These are phyloP conservation scores for Leptinotarsa tumamoca DNA, from an alignment of 2,888 invertebrate species.

Conservation along the genomic window DNA sequence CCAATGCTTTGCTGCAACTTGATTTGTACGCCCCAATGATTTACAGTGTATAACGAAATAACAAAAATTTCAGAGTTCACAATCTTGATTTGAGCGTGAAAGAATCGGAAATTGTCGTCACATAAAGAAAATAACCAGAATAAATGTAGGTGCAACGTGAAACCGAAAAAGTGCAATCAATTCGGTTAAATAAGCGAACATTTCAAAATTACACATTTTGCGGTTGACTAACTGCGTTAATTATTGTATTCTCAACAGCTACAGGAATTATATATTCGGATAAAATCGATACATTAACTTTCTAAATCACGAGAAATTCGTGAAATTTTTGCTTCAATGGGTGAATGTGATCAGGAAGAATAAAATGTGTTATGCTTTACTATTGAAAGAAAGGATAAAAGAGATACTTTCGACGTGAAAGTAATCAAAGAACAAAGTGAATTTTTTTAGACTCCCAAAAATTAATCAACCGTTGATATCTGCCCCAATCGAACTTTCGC, in stretches of 20 bases:
- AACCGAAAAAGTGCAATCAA: slow-evolving; percentile 13
- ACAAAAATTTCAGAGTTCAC: not conserved
- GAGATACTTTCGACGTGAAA: slow-evolving; percentile 12
- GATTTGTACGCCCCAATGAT: not conserved
- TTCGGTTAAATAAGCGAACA: not conserved
- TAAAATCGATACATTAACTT: slow-evolving; percentile 19
- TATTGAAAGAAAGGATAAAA: slow-evolving; percentile 1
- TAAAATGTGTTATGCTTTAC: not conserved
- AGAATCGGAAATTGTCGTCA: not conserved
- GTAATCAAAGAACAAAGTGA: not conserved
- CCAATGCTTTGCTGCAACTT: not conserved
- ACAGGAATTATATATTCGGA: slow-evolving; percentile 19
- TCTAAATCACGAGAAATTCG: slow-evolving; percentile 15
- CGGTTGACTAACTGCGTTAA: slow-evolving; percentile 17
- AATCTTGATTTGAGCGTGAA: not conserved
- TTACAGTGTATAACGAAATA: not conserved
- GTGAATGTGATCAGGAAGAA: slow-evolving; percentile 12
- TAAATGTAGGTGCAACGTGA: not conserved
- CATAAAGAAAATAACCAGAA: not conserved
- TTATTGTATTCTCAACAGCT: slow-evolving; percentile 11
- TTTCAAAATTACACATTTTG: slow-evolving; percentile 25
- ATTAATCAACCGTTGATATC: not conserved
- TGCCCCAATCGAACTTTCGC: not conserved
- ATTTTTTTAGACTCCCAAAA: not conserved
- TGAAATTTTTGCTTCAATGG: slow-evolving; percentile 1